phyloP scores from a whole-genome alignment of 2,797 vertebrate species.

The Sus cebifrons region DNA sequence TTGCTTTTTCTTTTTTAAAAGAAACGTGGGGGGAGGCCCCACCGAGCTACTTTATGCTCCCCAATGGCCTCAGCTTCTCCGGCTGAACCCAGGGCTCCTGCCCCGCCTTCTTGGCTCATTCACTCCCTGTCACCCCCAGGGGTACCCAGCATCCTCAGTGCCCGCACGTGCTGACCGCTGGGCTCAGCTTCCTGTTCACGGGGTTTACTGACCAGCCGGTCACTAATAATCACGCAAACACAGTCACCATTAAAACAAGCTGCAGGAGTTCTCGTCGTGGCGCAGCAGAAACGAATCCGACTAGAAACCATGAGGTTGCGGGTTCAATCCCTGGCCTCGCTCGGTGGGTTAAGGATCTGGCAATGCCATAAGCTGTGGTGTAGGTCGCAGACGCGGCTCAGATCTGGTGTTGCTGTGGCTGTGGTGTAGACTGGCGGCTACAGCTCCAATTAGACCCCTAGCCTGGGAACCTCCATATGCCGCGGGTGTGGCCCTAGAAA shows the following conservation, averaged over 20 bases:
- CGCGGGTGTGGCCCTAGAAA: no score
- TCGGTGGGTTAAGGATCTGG: no score
- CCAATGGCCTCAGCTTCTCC: background rate
- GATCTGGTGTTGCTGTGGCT: no score
- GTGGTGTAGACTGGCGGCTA: no score
- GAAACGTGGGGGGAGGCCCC: background rate
- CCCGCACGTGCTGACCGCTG: background rate
- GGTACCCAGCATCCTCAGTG: background rate
- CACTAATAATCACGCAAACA: accelerated
- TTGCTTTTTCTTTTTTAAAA: slow-evolving; percentile 47
- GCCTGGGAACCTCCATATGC: no score
- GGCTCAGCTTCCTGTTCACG: background rate
- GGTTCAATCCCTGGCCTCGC: no score
- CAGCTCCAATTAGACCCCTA: no score
- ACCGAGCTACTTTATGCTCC: background rate
- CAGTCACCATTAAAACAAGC: accelerated
- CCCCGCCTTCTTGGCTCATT: accelerated
- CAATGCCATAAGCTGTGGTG: no score
- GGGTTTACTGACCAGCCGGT: background rate
- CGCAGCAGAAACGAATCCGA: no score
- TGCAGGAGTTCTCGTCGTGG: background rate
- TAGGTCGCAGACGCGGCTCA: no score
- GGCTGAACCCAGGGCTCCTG: background rate
- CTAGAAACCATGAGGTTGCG: no score
- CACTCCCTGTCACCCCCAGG: background rate